These are phyloP conservation scores for Dipodomys spectabilis DNA, from an alignment of 2,113 vertebrate genomes.

Conservation along the genomic window DNA sequence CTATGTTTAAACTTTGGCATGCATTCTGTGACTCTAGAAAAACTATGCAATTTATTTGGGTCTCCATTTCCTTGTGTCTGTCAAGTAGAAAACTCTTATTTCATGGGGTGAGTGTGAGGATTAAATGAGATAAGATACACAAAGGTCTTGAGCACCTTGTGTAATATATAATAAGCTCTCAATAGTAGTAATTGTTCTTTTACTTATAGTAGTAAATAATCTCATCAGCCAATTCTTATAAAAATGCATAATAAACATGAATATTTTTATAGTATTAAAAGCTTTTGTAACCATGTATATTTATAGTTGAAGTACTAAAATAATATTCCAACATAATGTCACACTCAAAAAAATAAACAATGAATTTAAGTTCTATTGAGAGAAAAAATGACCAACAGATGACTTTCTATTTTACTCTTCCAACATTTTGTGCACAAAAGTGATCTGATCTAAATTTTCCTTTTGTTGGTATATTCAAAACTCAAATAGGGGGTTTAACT, in stretches of 20 bases:
- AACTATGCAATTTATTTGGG: not conserved
- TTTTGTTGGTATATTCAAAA: constrained; percentile 24
- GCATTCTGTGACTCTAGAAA: not conserved
- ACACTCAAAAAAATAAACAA: no score
- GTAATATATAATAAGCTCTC: not conserved
- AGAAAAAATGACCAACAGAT: not conserved
- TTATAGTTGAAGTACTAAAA: no score
- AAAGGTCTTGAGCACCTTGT: not conserved
- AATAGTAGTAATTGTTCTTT: not conserved
- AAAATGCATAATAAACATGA: constrained; percentile 35
- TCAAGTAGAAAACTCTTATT: not conserved
- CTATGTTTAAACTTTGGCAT: not conserved
- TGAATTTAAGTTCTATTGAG: no score
- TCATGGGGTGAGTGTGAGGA: not conserved
- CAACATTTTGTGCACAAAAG: constrained; percentile 48
- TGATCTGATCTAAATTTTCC: not conserved
- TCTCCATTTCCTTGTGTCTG: not conserved
- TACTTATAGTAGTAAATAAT: not conserved
- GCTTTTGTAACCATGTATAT: not conserved
- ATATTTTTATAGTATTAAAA: not conserved
- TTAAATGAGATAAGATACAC: not conserved
- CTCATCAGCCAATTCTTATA: not conserved
- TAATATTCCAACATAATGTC: no score
- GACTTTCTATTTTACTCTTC: not conserved
- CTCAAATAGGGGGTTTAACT: not conserved